phyloP scores from a whole-genome alignment of 2,797 vertebrate genomes.

The Kryptolebias ocellatus region DNA sequence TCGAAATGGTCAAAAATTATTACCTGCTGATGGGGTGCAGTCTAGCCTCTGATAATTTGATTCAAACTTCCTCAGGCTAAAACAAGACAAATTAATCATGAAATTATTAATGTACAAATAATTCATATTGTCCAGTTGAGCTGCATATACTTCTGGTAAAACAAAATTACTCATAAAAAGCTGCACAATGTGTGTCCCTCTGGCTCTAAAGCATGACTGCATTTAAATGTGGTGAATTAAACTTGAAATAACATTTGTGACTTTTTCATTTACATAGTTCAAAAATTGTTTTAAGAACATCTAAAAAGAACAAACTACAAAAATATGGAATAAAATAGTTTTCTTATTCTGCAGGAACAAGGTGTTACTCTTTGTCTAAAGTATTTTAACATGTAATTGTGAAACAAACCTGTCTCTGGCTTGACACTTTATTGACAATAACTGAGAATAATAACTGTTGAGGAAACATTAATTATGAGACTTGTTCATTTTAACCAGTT shows the following conservation, averaged over 20 bases:
- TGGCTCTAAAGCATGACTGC: conserved; percentile 12
- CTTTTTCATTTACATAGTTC: too few relatives aligned
- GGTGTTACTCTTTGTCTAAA: too few relatives aligned
- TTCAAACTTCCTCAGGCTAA: conserved; percentile 10
- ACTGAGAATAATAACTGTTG: too few relatives aligned
- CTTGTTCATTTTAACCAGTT: too few relatives aligned
- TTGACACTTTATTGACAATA: not conserved
- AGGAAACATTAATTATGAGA: too few relatives aligned
- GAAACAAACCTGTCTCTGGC: too few relatives aligned
- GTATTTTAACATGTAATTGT: too few relatives aligned
- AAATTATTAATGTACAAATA: conserved; percentile 37
- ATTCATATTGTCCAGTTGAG: conserved; percentile 25
- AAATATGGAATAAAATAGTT: too few relatives aligned
- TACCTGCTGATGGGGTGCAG: conserved; percentile 2
- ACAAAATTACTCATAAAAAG: conserved; percentile 37
- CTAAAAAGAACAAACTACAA: too few relatives aligned
- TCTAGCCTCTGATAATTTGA: conserved; percentile 26
- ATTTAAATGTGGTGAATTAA: conserved; percentile 42
- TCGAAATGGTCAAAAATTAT: not conserved
- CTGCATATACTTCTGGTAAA: conserved; percentile 15
- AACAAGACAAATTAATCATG: conserved; percentile 27
- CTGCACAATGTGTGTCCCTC: not conserved
- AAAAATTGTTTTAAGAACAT: too few relatives aligned
- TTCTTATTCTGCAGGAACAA: not conserved
- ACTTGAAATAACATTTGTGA: conserved; percentile 30